These are phyloP conservation scores for Lasioglossum oenotherae DNA, from an alignment of 2,888 invertebrate species.

Conservation along the genomic window DNA sequence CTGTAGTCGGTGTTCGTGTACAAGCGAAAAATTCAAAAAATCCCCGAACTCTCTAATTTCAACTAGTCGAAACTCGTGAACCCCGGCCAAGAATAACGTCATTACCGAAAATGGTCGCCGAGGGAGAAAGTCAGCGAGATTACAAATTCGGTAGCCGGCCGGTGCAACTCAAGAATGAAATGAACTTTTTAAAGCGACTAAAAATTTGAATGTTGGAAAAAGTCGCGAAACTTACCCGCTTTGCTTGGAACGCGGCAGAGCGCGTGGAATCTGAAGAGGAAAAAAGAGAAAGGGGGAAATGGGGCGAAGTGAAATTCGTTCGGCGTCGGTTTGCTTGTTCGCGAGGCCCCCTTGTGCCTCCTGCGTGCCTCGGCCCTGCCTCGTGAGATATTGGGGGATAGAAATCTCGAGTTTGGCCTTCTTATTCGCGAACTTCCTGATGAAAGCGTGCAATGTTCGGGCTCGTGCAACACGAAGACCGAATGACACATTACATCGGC, in stretches of 20 bases:
- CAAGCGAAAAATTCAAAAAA: not conserved
- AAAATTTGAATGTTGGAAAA: not conserved
- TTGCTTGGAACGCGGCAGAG: not conserved
- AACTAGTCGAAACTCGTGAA: not conserved
- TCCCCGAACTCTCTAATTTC: not conserved
- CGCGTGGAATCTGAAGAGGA: too few species aligned
- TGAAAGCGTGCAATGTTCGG: constrained; percentile 37
- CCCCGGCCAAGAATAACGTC: not conserved
- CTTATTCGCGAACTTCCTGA: constrained; percentile 44
- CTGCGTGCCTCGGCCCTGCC: not conserved
- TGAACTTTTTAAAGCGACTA: constrained; percentile 14
- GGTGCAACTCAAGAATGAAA: not conserved
- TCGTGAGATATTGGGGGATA: constrained; percentile 36
- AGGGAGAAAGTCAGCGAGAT: not conserved
- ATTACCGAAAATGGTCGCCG: not conserved
- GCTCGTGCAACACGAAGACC: not conserved
- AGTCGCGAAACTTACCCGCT: not conserved
- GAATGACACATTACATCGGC: constrained; percentile 9
- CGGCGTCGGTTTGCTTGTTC: not conserved
- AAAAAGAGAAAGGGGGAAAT: not conserved
- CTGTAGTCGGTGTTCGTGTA: not conserved
- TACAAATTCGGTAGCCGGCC: not conserved
- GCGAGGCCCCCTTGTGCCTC: not conserved
- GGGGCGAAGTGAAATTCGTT: constrained; percentile 32
- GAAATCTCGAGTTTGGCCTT: constrained; percentile 44